Base-by-base conservation (phyloP, 2,797 vertebrate species). In the Acanthurus lineatus region DNA sequence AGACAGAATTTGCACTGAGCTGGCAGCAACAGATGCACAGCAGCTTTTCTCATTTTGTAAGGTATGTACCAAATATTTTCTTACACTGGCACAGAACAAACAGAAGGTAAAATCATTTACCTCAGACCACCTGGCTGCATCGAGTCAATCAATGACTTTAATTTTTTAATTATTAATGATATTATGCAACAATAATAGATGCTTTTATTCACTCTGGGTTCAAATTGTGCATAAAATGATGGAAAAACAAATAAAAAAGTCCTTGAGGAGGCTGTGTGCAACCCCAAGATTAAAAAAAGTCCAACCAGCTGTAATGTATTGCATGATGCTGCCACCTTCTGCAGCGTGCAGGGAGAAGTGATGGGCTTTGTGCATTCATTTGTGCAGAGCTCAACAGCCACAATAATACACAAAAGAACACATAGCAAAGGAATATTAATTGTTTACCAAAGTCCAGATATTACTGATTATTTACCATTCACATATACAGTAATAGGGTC, bases 291-390 rank as follows among this genome's bases (percentile, higher is more conserved):
- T 4, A 32, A 32, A 32, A 28, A 9, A 40, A 22, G 17, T n/a
- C 25, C 8, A 52, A 35, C 25, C 22, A 32, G 28, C 28, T 32
- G 28, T 32, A 32, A 32, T 32, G 5, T 40, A 4, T 19, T 71
- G 73, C 47, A 54, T 53, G 48, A 32, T 84, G 83, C 88, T 88
- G 83, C 86, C 85, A 77, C 77, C 85, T 81, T 63, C 81, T 85
- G 86, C 61, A 68, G 20, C 11, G 22, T 47, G 61, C 45, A 64
- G 57, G 73, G 68, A 85, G 54, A 76, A 52, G 44, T 38, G 62
- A 25, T 28, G 0, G 45, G 14, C 53, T 2, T n/a, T 45, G 11
- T 12, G 5, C 32, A 17, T 15, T 8, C 17, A 20, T 17, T 54
- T 38, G 28, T 32, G 40, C 40, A 28, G 61, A 59, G 22, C 56